Evolutionary conservation across 2,888 invertebrate genomes (phyloP), one percentile per base, ranked within the genome.

Genomic region (Hoplodrina ambigua): DNA sequence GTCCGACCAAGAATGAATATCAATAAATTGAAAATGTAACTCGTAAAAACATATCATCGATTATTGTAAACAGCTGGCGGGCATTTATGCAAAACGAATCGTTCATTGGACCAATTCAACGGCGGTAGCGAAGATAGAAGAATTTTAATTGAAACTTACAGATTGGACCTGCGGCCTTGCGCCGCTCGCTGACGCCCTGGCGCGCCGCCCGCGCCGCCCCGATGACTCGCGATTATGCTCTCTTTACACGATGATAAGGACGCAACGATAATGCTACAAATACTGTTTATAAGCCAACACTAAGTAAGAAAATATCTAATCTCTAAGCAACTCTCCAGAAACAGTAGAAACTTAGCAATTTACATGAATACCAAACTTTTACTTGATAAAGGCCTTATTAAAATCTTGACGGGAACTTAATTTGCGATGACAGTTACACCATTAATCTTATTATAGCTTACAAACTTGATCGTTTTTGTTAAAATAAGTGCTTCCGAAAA

Each of bases 41-140:
- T 92, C 92, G 90, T 95, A 94, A 94, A 94, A 94, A 94, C 93
- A 93, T 94, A 94, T 94, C 92, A 94, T 94, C 93, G 94, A 94
- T 95, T 94, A 94, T 92, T 94, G 94, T 95, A 94, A 94, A 94
- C 94, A 94, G 94, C 95, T 94, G 92, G 93, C 92, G 94, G 95
- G 94, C 94, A 92, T 94, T 93, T 94, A 93, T 94, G 94, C 94
- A 92, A 94, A 95, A 93, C 91, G 90, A 89, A 89, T 89, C 89
- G 90, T 89, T 92, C 90, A 90, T 89, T 89, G 93, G 93, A 86
- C 90, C 92, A 93, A 93, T 91, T 91, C 92, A 94, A 91, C 91
- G 81, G 92, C 94, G 92, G 94, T 93, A 94, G 94, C 94, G 93
- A 92, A 90, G 86, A 82, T 86, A 87, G 85, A 85, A 88, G 85